These are phyloP conservation scores for Oreonectes daqikongensis DNA, from an alignment of 2,797 vertebrate species.

Conservation along the genomic window DNA sequence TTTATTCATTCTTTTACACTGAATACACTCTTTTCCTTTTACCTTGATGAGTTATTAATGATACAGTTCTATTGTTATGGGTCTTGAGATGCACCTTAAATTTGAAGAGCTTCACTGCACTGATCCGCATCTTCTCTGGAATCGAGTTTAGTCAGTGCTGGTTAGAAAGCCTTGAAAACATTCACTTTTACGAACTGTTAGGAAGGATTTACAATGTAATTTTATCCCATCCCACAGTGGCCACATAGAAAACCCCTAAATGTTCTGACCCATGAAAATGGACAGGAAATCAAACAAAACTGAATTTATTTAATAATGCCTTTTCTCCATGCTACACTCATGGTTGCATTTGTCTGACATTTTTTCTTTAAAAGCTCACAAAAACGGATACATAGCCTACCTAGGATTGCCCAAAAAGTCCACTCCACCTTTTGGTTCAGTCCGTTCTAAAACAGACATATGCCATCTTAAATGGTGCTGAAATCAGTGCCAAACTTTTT, in stretches of 20 bases:
- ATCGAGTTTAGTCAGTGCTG: not conserved
- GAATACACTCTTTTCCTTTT: not conserved
- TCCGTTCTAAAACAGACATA: not conserved
- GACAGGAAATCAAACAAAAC: too few species aligned
- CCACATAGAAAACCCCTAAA: too few species aligned
- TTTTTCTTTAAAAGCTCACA: not conserved
- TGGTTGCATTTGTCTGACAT: too few species aligned
- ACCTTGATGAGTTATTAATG: not conserved
- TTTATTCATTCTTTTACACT: not conserved
- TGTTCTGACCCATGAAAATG: too few species aligned
- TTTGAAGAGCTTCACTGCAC: not conserved
- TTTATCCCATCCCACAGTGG: too few species aligned
- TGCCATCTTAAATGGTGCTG: not conserved
- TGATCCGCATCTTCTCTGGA: not conserved
- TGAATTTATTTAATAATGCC: too few species aligned
- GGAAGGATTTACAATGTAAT: too few species aligned
- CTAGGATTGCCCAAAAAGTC: not conserved
- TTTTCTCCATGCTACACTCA: too few species aligned
- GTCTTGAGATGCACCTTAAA: not conserved
- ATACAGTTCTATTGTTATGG: not conserved
- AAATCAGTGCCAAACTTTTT: conserved; percentile 18
- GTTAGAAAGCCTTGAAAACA: not conserved
- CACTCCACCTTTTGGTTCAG: not conserved
- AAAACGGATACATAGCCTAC: not conserved
- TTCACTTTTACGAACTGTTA: not conserved